phyloP scores from a whole-genome alignment of 2,113 vertebrate species.

The Dryoscopus gambensis region DNA sequence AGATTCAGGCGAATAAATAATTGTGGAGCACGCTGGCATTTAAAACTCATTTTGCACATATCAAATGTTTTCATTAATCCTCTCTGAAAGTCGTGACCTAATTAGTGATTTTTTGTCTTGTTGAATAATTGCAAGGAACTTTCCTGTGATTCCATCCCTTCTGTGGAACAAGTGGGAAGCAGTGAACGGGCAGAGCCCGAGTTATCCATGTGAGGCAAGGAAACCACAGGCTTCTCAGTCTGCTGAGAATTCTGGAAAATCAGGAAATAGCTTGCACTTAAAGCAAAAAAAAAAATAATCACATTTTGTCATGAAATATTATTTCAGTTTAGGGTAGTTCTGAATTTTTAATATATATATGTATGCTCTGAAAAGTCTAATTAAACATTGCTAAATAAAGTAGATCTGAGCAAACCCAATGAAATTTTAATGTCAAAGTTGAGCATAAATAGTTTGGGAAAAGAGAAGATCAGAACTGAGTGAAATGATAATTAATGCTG shows the following conservation, averaged over 20 bases:
- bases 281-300: background rate
- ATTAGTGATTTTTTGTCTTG: background rate
- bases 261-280: background rate
- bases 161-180: background rate
- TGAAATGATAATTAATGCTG: background rate
- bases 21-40: background rate
- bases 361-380: background rate
- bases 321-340: background rate
- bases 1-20: background rate
- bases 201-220: accelerated
- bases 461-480: background rate
- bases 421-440: constrained; percentile 36
- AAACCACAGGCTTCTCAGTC: background rate
- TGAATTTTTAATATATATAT: background rate
- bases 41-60: background rate
- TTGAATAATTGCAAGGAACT: background rate
- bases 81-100: constrained; percentile 4
- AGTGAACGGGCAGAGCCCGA: background rate
- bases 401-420: background rate
- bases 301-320: background rate
- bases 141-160: background rate
- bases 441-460: background rate
- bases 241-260: background rate
- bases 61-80: background rate
- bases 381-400: constrained; percentile 28